Evolutionary conservation across 2,113 vertebrate species (phyloP).

Genomic region (Rattus rattus): DNA sequence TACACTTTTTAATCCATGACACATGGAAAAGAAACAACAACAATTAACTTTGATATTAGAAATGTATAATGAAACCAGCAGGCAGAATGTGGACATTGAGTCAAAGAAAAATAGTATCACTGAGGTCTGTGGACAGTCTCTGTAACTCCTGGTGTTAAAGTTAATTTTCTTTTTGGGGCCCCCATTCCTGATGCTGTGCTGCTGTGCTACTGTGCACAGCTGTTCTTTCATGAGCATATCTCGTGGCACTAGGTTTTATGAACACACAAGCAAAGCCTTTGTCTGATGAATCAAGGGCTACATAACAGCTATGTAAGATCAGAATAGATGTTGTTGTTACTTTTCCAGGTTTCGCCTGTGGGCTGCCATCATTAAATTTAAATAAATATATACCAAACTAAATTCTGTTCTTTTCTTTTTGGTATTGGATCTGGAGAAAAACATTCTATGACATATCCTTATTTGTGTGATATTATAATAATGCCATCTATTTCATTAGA

Average conservation of each 20-base stretch:
- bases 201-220: constrained; percentile 9
- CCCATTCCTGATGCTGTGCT: neutral
- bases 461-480: neutral
- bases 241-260: neutral
- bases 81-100: constrained; percentile 49
- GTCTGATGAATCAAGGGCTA: constrained; percentile 26
- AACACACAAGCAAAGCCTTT: neutral
- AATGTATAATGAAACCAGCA: constrained; percentile 73
- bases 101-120: constrained; percentile 69
- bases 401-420: neutral
- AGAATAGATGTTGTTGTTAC: neutral
- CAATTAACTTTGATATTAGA: constrained; percentile 52
- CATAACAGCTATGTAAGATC: neutral
- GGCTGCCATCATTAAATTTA: no score
- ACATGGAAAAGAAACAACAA: no score
- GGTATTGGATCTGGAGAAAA: neutral
- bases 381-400: no score
- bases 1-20: no score
- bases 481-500: neutral
- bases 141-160: constrained; percentile 61
- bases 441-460: neutral
- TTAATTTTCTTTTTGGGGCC: constrained; percentile 62
- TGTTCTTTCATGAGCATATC: constrained; percentile 43
- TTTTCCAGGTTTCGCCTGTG: neutral
- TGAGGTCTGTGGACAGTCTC: constrained; percentile 58